Evolutionary conservation across 1,140 invertebrate genomes (phyloP), one percentile per base, ranked within the genome.

Genomic region (Phenacoccus solenopsis): DNA sequence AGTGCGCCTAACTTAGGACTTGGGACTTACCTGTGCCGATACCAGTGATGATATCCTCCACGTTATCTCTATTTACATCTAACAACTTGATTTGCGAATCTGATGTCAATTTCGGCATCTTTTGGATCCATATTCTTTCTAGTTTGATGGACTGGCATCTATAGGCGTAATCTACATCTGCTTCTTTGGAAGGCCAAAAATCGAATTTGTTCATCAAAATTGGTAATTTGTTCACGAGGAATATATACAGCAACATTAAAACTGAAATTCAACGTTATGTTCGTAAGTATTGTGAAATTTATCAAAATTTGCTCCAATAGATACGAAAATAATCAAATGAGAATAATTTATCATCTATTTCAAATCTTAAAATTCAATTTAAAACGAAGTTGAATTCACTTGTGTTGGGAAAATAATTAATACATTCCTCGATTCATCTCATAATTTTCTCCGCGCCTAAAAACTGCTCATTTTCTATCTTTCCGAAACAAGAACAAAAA

Each of bases 1-100:
- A n/a, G n/a, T n/a, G n/a, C n/a, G n/a, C n/a, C n/a, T n/a, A n/a
- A n/a, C n/a, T 32, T 7, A 32, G 30, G 30, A 7, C 30, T 32
- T 49, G 20, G 2, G 61, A 70, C 74, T 73, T 79, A 90, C 89
- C 88, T 79, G 90, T 90, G 59, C 87, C 88, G 78, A 88, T 93
- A 72, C 90, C 90, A 61, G 93, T 80, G 68, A 93, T 84, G 35
- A 93, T 82, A 79, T 94, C 91, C 30, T 86, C 80, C 22, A 89
- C 75, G 28, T 82, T 84, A 80, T 94, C 90, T 9, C 79, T 76
- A 79, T 93, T 90, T 0, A 92, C 82, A 79, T 93, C 89, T 25
- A 85, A 78, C 61, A 85, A 81, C 72, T 88, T 80, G 56, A 93
- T 79, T 0, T 90, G 84, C 32, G 89, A 86, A 79, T 93, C 90